A percentile compares a stretch with the other conserved stretches of the same genome.
Evolutionary conservation across 2,888 invertebrate genomes (phyloP).

Genomic region (Sepioteuthis lessoniana): DNA sequence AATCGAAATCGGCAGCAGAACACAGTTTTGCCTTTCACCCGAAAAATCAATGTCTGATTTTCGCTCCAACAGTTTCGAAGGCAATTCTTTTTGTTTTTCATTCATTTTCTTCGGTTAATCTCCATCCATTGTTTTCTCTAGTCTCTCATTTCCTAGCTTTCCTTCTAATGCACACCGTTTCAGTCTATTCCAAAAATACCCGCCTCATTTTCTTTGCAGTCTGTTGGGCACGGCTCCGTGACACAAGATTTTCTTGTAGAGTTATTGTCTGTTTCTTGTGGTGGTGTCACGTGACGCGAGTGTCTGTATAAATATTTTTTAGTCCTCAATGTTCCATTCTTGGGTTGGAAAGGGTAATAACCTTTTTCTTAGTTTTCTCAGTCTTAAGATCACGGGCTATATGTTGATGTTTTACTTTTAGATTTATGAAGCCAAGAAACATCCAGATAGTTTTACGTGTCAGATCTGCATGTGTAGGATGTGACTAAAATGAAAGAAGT

Average conservation of each 20-base stretch:
- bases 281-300: neutral
- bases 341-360: neutral
- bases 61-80: neutral
- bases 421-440: neutral
- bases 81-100: neutral
- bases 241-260: neutral
- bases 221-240: neutral
- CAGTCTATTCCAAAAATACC: neutral
- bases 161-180: neutral
- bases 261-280: neutral
- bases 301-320: neutral
- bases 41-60: neutral
- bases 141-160: neutral
- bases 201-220: neutral
- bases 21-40: neutral
- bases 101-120: neutral
- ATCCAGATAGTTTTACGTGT: no score
- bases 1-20: neutral
- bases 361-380: neutral
- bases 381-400: neutral
- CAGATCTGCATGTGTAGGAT: no score
- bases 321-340: neutral
- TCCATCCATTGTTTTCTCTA: neutral
- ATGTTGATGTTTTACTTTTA: neutral
- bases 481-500: no score